Conservation (phyloP, 2,797 vertebrate genomes). For the Danio aesculapii region DNA sequence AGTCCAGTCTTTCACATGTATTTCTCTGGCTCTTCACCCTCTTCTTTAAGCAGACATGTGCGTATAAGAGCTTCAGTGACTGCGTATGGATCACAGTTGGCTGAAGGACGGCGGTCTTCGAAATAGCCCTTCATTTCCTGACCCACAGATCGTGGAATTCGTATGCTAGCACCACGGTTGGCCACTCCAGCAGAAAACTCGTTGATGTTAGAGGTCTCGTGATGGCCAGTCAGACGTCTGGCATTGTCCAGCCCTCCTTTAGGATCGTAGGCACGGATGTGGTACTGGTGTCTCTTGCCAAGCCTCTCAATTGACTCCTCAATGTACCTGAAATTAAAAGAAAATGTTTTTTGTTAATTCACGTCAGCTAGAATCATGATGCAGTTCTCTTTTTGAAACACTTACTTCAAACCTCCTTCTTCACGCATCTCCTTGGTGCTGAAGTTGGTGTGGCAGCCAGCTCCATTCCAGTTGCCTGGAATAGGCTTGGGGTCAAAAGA, state of each 20-base stretch:
- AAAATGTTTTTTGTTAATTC: too few species aligned
- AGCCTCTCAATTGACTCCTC: conserved; percentile 94
- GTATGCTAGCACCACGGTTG: conserved; percentile 94
- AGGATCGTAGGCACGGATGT: conserved; percentile 94
- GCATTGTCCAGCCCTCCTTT: conserved; percentile 96
- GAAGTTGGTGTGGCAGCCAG: conserved; percentile 97
- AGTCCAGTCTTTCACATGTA: conserved; percentile 76
- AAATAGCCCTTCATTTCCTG: conserved; percentile 96
- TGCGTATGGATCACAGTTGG: conserved; percentile 93
- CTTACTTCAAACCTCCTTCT: conserved; percentile 93
- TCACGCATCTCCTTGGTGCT: conserved; percentile 97
- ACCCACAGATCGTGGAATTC: conserved; percentile 91
- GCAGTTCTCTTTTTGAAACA: conserved; percentile 23
- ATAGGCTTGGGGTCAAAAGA: conserved; percentile 97
- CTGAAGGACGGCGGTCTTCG: conserved; percentile 94
- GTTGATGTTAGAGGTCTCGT: conserved; percentile 95
- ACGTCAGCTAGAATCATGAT: too few species aligned
- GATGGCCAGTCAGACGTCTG: conserved; percentile 91
- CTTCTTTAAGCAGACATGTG: conserved; percentile 91
- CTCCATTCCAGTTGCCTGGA: conserved; percentile 98
- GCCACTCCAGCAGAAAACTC: conserved; percentile 96
- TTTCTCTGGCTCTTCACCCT: conserved; percentile 88
- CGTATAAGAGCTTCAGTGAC: conserved; percentile 94
- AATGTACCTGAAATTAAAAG: conserved; percentile 79
- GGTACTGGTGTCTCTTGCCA: conserved; percentile 90